Evolutionary conservation across 2,113 vertebrate species (phyloP).

Genomic region (Nicator chloris): DNA sequence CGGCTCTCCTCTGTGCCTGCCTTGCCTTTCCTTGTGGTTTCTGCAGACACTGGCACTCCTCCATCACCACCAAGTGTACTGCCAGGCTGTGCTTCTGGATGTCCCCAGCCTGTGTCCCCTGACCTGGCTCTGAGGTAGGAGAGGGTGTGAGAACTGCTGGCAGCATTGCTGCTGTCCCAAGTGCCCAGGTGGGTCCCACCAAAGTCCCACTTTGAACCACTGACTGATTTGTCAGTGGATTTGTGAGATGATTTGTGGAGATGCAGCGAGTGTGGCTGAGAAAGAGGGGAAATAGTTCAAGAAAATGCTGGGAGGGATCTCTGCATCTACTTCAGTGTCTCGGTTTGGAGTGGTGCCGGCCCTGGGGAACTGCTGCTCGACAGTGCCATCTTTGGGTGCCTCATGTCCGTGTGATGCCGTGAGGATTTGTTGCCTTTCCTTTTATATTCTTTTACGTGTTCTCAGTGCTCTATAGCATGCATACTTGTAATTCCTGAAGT

Average conservation of each 20-base stretch:
- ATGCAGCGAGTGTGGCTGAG: neutral
- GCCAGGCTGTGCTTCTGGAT: neutral
- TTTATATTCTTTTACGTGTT: too few species aligned
- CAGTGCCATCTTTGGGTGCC: slow-evolving; percentile 14
- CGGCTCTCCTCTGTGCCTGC: neutral
- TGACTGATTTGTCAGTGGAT: neutral
- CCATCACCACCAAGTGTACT: neutral
- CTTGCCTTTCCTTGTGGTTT: neutral
- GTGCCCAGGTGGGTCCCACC: neutral
- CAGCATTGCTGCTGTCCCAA: accelerated
- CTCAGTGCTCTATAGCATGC: too few species aligned
- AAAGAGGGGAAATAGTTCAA: neutral
- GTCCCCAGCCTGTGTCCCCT: neutral
- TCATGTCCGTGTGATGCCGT: accelerated
- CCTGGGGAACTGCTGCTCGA: neutral
- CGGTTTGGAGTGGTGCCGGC: accelerated
- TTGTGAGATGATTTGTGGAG: too few species aligned
- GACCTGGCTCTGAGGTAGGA: neutral
- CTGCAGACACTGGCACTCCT: neutral
- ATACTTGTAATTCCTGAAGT: neutral
- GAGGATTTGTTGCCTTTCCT: neutral
- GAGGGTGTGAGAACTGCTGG: neutral
- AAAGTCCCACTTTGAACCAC: neutral
- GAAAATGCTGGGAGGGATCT: neutral
- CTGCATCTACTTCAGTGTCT: neutral